Base-by-base conservation (phyloP, 92 coral and sea anemone genomes). In the Galaxea fascicularis region DNA sequence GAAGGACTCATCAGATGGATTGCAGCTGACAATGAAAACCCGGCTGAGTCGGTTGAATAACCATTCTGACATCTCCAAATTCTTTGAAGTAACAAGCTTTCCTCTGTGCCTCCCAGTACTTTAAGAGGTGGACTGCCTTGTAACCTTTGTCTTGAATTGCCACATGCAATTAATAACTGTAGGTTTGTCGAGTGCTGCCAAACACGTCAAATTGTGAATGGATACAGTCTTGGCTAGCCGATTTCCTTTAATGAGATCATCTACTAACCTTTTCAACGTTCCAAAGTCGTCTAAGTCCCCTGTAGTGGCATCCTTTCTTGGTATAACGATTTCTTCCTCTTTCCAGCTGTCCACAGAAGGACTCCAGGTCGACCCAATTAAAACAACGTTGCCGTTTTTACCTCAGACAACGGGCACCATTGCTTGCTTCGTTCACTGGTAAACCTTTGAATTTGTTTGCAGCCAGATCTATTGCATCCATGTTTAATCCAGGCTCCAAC, bases 1-100 rank as follows among this genome's bases (percentile, higher is more conserved):
- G 74, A 45, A 28, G 90, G 88, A 8, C 81, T 90, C 89, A 82
- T 68, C 60, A 87, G 65, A 72, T 65, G 75, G 21, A 80, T 67
- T 26, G 93, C 90, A 20, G 90, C 90, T 26, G 93, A 86, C 20
- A 90, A 75, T 13, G 89, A 85, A 54, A 75, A 83, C 30, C 93
- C 88, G 76, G 88, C 88, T 17, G 93, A 90, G 71, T 89, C 93
- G 17, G 93, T 85, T n/a, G 89, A 85, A 24, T 71, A 89, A 8
- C 87, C 84, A 26, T 62, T 83, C 86, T 44, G 0, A 78, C 78
- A 10, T 57, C 49, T 16, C 89, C 92, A 3, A 25, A 25, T 13
- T 65, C 45, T 1, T 65, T 45, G 35, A 41, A 77, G 15, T 74
- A 67, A 3, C 84, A 63, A 59, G 59, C 31, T 47, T 58, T 20